phyloP scores from a whole-genome alignment of 2,113 vertebrate genomes.

The Grammatotria lemairii region DNA sequence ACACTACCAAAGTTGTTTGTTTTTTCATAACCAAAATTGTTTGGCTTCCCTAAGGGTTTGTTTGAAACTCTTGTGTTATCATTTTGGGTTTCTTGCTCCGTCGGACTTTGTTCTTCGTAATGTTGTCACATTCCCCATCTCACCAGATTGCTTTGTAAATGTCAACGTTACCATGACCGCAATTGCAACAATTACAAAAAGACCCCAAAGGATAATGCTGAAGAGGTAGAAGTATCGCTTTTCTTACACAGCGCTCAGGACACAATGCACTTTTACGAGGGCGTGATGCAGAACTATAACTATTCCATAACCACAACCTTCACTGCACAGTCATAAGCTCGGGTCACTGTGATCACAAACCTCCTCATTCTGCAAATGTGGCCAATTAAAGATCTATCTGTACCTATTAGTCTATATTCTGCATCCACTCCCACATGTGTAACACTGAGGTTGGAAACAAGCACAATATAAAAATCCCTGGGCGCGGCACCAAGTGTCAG shows the following conservation, averaged over 20 bases:
- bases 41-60: background rate
- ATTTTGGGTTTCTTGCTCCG: background rate
- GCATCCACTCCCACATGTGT: background rate
- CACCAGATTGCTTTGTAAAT: background rate
- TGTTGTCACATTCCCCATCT: background rate
- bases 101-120: background rate
- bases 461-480: conserved; percentile 6
- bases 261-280: background rate
- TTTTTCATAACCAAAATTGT: background rate
- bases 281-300: background rate
- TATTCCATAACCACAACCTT: background rate
- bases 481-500: conserved; percentile 42
- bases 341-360: background rate
- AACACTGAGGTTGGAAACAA: background rate
- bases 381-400: background rate
- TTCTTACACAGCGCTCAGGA: background rate
- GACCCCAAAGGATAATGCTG: background rate
- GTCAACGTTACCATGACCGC: background rate
- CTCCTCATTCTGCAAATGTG: background rate
- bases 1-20: background rate
- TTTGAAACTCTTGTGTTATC: background rate
- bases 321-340: background rate
- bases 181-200: background rate
- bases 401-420: background rate
- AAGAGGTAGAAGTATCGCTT: background rate